Base-by-base conservation (phyloP, 2,113 vertebrate species). In the Todiramphus chloris region DNA sequence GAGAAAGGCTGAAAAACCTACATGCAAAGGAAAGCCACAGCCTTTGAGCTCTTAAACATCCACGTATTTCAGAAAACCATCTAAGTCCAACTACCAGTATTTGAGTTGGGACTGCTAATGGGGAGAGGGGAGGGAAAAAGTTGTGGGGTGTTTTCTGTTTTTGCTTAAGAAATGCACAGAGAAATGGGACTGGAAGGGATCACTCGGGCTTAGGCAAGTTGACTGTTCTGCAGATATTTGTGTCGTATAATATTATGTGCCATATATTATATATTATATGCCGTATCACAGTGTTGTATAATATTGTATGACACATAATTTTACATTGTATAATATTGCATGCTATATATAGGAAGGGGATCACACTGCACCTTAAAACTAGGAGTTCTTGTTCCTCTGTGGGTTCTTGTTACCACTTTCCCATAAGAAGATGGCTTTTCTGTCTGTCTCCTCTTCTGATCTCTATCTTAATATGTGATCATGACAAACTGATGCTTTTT, bases 61-160 rank as follows among this genome's bases (percentile, higher is more conserved):
- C 15, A 60, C 3, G 23, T 16, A 43, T 85, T 64, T 87, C 23
- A 82, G 28, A 85, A 90, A 88, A 51, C 7, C 9, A 37, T 9
- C 16, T 21, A 78, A 68, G 31, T 44, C n/a, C 23, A 50, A 1
- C 12, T 50, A 37, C 41, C 33, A 7, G 2, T 75, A 56, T 51
- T 81, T 44, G 8, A 82, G 7, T 27, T 87, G 24, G 12, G 46
- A 82, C 50, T 79, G 39, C 6, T 68, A 44, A 73, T 6, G 2
- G 3, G 6, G 4, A 6, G 6, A 15, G 5, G 5, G 6, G 16
- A 9, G 5, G 19, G 21, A 33, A 55, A 44, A 68, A 6, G 3
- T 35, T 35, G 23, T 14, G 35, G 56, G n/a, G 23, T 2, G 59
- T 59, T 59, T 59, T 60, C 16, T 59, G 24, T 15, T 8, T 28